These are phyloP conservation scores for Holacanthella duospinosa DNA, from an alignment of 2,888 invertebrate genomes.

Conservation along the genomic window DNA sequence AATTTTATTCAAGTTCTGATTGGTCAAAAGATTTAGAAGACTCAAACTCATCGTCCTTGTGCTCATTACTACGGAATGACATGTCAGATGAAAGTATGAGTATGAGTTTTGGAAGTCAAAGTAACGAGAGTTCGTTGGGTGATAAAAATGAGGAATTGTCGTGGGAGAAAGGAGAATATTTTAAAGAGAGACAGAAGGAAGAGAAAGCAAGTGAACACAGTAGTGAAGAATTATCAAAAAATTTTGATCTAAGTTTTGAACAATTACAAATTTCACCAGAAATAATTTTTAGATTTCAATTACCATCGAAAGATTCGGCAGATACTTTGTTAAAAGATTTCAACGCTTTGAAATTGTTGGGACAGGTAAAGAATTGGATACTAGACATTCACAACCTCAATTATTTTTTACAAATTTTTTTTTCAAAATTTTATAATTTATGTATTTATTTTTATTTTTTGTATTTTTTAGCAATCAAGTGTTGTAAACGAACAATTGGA, in stretches of 20 bases:
- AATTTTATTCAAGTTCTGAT: not conserved
- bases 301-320: constrained; percentile 48
- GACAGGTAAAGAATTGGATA: constrained; percentile 45
- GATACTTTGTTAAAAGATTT: constrained; percentile 55
- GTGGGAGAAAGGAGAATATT: constrained; percentile 1
- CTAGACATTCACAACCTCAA: no score
- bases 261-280: constrained; percentile 56
- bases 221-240: not conserved
- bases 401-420: not conserved
- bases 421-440: no score
- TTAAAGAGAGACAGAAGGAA: not conserved
- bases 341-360: constrained; percentile 47
- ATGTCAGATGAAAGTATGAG: constrained; percentile 39
- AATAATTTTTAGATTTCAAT: constrained; percentile 58
- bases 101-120: not conserved
- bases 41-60: constrained; percentile 12
- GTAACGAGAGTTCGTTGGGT: not conserved
- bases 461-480: constrained; percentile 46
- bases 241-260: constrained; percentile 9
- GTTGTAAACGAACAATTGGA: constrained; percentile 62
- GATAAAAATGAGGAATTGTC: constrained; percentile 8
- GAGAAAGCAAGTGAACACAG: not conserved
- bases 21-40: constrained; percentile 11
- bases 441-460: no score
- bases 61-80: constrained; percentile 38